Base-by-base conservation (phyloP, 2,113 vertebrate genomes). In the Tetraodon nigroviridis region DNA sequence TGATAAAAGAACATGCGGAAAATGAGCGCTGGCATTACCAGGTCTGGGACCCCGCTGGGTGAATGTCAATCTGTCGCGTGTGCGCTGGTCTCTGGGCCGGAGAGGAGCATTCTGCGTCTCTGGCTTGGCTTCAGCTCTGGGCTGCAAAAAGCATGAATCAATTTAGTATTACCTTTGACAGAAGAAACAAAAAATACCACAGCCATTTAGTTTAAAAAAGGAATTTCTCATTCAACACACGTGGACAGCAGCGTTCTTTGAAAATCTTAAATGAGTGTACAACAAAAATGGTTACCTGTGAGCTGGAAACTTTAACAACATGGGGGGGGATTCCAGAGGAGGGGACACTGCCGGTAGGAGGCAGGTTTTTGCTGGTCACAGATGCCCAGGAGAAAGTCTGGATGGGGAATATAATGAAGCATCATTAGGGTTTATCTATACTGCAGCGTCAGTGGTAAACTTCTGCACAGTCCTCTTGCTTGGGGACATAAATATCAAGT, bases 291-390 rank as follows among this genome's bases (percentile, higher is more conserved):
- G 77, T 94, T 95, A 98, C 95, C 94, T 98, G 95, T 89, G 95
- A 96, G 91, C 92, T 93, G 86, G 93, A 90, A 85, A 92, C 95
- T 93, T 98, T 98, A 89, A 98, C 94, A 92, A 92, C 90, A 84
- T 98, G 95, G 82, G 94, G 93, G 78, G 95, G 89, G 82, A 97
- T 92, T 92, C 95, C 95, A 92, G 95, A 94, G 84, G 94, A 92
- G 85, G 93, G 83, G 88, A 93, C 93, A 85, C 94, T 92, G 88
- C 95, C 95, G 84, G 92, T 90, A 88, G 94, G 95, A 91, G 95
- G 95, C 89, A 98, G 92, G 91, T 97, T 97, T 94, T 98, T 98
- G 95, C 95, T 98, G 89, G 95, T 98, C 91, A 98, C 95, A 87
- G 93, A 95, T 86, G 95, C 95, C 95, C 95, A 98, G 85, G 95